Conservation (phyloP, 2,888 invertebrate species). For the Ectobius pallidus region DNA sequence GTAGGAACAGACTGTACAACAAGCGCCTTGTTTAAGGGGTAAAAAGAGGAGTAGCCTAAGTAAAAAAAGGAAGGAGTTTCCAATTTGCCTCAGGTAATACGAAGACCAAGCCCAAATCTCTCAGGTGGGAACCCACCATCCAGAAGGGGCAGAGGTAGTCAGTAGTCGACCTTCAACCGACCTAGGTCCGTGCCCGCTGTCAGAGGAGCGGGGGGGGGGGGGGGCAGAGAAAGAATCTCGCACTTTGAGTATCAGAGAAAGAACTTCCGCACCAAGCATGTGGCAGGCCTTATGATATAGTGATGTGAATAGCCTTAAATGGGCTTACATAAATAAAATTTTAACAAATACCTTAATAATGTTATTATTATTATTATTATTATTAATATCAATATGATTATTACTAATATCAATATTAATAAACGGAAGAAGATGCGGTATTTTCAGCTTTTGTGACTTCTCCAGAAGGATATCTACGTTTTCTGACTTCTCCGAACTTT, state of each 20-base stretch:
- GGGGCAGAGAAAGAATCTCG: background rate
- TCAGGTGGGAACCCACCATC: background rate
- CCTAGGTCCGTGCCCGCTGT: constrained; percentile 20
- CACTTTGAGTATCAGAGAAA: background rate
- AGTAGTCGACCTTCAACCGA: constrained; percentile 22
- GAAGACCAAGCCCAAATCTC: constrained; percentile 15
- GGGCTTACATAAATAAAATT: no score
- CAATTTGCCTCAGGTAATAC: constrained; percentile 10
- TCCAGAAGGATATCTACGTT: no score
- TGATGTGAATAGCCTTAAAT: no score
- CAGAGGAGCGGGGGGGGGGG: background rate
- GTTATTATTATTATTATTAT: no score
- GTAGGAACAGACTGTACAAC: background rate
- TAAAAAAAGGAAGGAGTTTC: constrained; percentile 1
- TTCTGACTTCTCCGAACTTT: no score
- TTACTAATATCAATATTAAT: no score
- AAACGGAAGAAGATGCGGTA: no score
- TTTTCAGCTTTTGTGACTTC: no score
- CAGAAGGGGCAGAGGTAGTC: background rate
- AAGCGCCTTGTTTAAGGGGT: background rate
- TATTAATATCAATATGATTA: no score
- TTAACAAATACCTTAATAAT: no score
- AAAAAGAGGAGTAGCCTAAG: background rate
- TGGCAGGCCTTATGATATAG: no score
- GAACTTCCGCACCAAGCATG: constrained; percentile 13